Percentiles rank a stretch among this genome's conserved stretches.
These are phyloP conservation scores for Macrophya annulata DNA, from an alignment of 2,888 invertebrate genomes.

Conservation along the genomic window DNA sequence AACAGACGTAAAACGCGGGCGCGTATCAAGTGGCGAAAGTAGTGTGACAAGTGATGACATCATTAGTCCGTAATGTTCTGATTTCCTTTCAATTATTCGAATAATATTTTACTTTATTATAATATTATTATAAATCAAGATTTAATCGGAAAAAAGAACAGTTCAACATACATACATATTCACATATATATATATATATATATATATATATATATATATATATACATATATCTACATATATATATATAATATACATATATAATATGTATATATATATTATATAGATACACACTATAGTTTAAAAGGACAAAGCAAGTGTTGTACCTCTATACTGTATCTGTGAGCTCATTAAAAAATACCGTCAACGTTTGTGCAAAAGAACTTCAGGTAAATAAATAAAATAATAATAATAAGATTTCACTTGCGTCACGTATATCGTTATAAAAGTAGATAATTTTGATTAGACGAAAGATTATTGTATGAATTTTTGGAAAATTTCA, in stretches of 20 bases:
- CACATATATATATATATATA: background rate
- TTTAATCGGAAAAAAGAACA: background rate
- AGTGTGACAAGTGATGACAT: slow-evolving; percentile 60
- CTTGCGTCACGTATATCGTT: background rate
- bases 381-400: slow-evolving; percentile 36
- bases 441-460: slow-evolving; percentile 5
- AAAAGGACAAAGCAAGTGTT: slow-evolving; percentile 47
- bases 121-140: slow-evolving; percentile 11
- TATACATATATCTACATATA: background rate
- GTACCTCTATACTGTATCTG: slow-evolving; percentile 21
- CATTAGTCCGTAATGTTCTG: slow-evolving; percentile 38
- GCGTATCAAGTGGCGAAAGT: slow-evolving; percentile 48
- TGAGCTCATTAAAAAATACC: slow-evolving; percentile 23
- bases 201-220: too few relatives aligned
- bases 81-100: slow-evolving; percentile 37
- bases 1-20: slow-evolving; percentile 22
- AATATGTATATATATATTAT: background rate
- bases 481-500: background rate
- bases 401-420: background rate
- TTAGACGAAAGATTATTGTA: background rate
- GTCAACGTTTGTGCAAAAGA: slow-evolving; percentile 21
- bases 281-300: background rate
- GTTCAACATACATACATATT: too few relatives aligned
- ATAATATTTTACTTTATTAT: background rate
- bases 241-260: background rate